Conservation (phyloP, 1,140 invertebrate genomes). For the Heterodera carotae region DNA sequence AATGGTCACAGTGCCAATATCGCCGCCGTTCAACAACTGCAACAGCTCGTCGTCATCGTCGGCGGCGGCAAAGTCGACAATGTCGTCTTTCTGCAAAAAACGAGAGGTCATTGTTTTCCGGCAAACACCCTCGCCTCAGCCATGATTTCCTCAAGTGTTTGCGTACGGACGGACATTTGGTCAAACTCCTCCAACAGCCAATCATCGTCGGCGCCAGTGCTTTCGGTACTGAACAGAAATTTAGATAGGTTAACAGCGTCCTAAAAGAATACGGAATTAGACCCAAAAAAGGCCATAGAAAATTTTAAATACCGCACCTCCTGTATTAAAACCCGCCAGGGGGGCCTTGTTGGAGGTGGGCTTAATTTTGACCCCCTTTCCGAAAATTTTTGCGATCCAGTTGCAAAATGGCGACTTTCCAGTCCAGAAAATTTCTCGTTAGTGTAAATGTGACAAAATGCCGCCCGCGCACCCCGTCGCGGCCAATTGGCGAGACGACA, state of each 20-base stretch:
- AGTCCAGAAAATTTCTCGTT: too few species aligned
- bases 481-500: neutral
- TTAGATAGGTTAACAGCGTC: neutral
- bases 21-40: slow-evolving; percentile 41
- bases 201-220: slow-evolving; percentile 32
- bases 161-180: slow-evolving; percentile 47
- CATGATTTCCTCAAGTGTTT: slow-evolving; percentile 46
- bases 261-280: neutral
- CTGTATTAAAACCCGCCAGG: too few species aligned
- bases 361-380: too few species aligned
- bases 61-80: neutral
- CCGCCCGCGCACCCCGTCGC: neutral
- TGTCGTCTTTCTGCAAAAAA: neutral
- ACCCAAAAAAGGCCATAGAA: neutral
- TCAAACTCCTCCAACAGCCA: slow-evolving; percentile 44
- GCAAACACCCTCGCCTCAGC: slow-evolving; percentile 32
- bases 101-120: neutral
- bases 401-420: too few species aligned
- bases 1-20: neutral
- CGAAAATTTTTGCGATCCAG: too few species aligned
- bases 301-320: too few species aligned
- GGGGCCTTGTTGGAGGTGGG: too few species aligned
- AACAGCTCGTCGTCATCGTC: slow-evolving; percentile 5
- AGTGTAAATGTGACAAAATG: too few species aligned
- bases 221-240: neutral